phyloP scores from a whole-genome alignment of 2,113 vertebrate species.

The Mastomys coucha region DNA sequence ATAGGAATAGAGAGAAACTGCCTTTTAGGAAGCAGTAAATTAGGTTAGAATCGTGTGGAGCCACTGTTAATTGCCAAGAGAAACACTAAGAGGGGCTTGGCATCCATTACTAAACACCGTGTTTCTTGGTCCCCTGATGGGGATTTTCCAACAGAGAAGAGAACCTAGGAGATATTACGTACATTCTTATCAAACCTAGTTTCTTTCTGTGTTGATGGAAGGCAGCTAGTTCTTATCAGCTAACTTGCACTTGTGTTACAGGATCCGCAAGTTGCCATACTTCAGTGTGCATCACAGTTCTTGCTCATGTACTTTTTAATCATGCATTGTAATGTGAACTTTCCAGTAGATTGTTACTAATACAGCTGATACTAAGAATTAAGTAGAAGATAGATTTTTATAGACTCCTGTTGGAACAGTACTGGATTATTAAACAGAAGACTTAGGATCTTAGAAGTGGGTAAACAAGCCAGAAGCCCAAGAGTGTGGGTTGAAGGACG shows the following conservation, averaged over 20 bases:
- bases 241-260: background rate
- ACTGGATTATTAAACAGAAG: background rate
- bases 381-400: background rate
- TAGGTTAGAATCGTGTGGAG: background rate
- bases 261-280: background rate
- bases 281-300: background rate
- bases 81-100: background rate
- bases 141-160: background rate
- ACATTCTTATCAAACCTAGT: background rate
- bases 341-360: background rate
- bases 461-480: background rate
- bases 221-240: background rate
- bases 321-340: background rate
- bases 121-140: no score
- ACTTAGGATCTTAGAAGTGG: background rate
- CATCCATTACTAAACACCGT: background rate
- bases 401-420: background rate
- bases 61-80: background rate
- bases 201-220: background rate
- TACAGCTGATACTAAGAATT: background rate
- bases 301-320: background rate
- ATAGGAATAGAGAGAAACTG: background rate
- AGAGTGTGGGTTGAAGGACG: background rate
- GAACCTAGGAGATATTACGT: background rate
- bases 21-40: background rate